A percentile compares a stretch with the other conserved stretches of the same genome.
Evolutionary conservation across 2,888 invertebrate genomes (phyloP).

Genomic region (Hetaerina titia): DNA sequence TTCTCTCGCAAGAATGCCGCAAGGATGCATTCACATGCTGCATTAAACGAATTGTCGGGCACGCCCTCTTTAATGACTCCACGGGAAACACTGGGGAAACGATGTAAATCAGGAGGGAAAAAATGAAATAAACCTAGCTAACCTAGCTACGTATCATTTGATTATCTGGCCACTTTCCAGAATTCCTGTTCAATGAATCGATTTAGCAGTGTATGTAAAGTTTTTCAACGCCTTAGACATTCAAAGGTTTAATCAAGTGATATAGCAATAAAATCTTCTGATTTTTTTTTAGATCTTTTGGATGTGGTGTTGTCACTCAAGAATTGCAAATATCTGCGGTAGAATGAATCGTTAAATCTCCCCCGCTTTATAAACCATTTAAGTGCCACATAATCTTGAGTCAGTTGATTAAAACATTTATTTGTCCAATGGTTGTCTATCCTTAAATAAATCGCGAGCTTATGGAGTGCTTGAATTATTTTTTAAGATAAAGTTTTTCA

Average conservation of each 20-base stretch:
- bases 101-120: neutral
- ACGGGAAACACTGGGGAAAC: neutral
- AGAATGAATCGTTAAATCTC: neutral
- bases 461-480: no score
- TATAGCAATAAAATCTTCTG: neutral
- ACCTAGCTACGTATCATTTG: neutral
- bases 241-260: neutral
- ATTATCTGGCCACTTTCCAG: neutral
- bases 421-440: neutral
- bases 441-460: no score
- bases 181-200: neutral
- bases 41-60: slow-evolving; percentile 10
- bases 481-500: no score
- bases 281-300: neutral
- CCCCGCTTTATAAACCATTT: neutral
- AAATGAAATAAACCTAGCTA: neutral
- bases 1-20: neutral
- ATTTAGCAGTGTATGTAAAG: neutral
- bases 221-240: neutral
- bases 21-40: slow-evolving; percentile 19
- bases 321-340: neutral
- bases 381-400: neutral
- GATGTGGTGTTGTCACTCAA: neutral
- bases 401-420: neutral
- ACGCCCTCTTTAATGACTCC: slow-evolving; percentile 6